Evolutionary conservation across 30 jellyfish, hydroid and myxozoan species (phyloP), one percentile per base, ranked within the genome.

Genomic region (Mastigias papua): DNA sequence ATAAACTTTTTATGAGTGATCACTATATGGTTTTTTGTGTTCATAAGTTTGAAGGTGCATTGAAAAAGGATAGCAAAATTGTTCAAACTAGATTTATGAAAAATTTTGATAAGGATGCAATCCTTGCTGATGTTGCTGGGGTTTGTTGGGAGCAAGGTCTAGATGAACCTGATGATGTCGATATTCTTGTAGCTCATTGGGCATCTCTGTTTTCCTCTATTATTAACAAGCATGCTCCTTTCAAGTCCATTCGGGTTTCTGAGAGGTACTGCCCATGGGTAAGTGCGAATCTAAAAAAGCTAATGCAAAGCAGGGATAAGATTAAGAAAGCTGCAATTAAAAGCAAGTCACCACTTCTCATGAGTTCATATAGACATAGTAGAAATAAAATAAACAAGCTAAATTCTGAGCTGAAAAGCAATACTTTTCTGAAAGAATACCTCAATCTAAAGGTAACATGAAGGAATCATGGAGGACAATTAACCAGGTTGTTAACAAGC

Each of bases 201-300:
- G 1, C 78, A 15, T 15, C 31, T 42, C 7, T 76, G 27, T 57
- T 76, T 76, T 76, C 78, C 54, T 58, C 21, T 13, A 66, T 65
- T 58, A 23, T 31, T 42, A 61, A 82, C 1, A 82, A 82, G 46
- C 92, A 82, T 82, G 84, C 77, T 7, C 77, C 84, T 35, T 0
- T 82, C 2, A 49, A 11, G 13, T 16, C 30, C 35, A 65, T 82
- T 46, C 84, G 86, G 32, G 92, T 82, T 1, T 65, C 73, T 25
- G 86, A 69, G 76, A 82, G 67, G 46, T 82, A 66, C 48, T 82
- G 92, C 85, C 77, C 92, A 6, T 77, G 61, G 61, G 28, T 63
- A 23, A 63, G 9, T 48, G 48, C 28, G 37, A 58, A 77, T 7
- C 7, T 13, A 8, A 77, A 16, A 5, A n/a, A n/a, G n/a, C n/a